phyloP scores from a whole-genome alignment of 2,888 invertebrate genomes.

The Morpho deidamia region DNA sequence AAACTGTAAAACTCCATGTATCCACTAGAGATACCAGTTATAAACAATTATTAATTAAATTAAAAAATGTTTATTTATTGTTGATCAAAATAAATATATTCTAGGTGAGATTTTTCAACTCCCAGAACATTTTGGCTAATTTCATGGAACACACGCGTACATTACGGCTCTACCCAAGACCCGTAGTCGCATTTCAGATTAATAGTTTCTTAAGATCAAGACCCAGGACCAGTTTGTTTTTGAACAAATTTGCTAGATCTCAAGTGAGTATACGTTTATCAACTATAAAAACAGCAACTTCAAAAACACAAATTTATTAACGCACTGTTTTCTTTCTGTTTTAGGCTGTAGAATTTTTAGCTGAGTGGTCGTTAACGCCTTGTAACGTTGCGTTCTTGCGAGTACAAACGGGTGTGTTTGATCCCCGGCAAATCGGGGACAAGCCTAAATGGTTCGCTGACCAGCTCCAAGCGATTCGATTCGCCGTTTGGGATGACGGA shows the following conservation, averaged over 20 bases:
- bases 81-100: not conserved
- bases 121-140: conserved; percentile 96
- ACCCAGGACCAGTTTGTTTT: conserved; percentile 91
- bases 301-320: not conserved
- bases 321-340: not conserved
- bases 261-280: conserved; percentile 84
- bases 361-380: conserved; percentile 98
- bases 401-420: conserved; percentile 97
- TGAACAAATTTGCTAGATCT: conserved; percentile 94
- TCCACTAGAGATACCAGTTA: no score
- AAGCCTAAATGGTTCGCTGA: conserved; percentile 98
- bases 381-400: conserved; percentile 98
- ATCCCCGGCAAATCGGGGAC: conserved; percentile 97
- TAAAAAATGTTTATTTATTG: not conserved
- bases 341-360: conserved; percentile 97
- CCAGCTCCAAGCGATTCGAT: conserved; percentile 91
- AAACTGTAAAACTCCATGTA: no score
- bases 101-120: conserved; percentile 97
- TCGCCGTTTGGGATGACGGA: conserved; percentile 94
- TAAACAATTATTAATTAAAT: no score
- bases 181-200: conserved; percentile 99
- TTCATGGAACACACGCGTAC: conserved; percentile 99
- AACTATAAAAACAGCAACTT: not conserved
- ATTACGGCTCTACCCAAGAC: conserved; percentile 95
- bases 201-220: conserved; percentile 97